phyloP scores from a whole-genome alignment of 2,797 vertebrate species.

The Molossus molossus region DNA sequence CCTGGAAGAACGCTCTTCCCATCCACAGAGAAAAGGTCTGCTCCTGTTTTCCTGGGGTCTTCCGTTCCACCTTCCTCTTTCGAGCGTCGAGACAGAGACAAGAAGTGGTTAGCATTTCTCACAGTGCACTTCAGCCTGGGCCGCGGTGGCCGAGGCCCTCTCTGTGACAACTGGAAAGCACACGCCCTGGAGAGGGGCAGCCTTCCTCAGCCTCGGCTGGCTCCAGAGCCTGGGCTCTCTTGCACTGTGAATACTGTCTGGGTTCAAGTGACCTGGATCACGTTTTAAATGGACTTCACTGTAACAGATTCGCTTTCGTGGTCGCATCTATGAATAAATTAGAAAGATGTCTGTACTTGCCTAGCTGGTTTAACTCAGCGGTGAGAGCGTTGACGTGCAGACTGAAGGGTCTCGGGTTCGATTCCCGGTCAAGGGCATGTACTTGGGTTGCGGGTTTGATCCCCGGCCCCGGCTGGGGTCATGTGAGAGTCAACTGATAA shows the following conservation, averaged over 20 bases:
- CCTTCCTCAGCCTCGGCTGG: neutral
- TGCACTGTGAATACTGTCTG: neutral
- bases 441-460: no score
- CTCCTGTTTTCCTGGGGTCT: conserved; percentile 17
- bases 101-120: neutral
- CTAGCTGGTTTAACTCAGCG: no score
- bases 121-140: neutral
- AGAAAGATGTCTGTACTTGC: conserved; percentile 21
- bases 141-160: neutral
- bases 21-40: neutral
- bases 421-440: no score
- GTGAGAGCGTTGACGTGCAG: no score
- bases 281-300: neutral
- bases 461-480: no score
- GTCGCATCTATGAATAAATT: conserved; percentile 8
- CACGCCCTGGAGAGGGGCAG: neutral
- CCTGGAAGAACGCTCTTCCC: neutral
- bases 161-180: neutral
- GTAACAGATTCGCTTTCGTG: conserved; percentile 27
- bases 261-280: neutral
- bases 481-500: no score
- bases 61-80: neutral
- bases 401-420: no score
- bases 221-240: neutral
- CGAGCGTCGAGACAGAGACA: neutral